Evolutionary conservation across 2,888 invertebrate species (phyloP), one percentile per base, ranked within the genome.

Genomic region (Lepidocyrtinus sp.): DNA sequence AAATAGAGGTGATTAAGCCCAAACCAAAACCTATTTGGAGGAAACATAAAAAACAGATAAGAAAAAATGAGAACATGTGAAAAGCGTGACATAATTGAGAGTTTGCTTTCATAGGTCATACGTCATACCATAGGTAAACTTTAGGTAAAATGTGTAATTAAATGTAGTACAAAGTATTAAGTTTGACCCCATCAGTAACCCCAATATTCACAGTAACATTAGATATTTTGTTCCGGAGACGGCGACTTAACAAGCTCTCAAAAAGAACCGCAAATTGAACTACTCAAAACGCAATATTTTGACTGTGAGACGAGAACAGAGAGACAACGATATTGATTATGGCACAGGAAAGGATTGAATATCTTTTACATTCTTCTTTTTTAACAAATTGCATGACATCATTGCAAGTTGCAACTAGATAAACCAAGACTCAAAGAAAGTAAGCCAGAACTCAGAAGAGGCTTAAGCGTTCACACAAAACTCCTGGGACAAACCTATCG

Each of bases 181-280:
- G 50, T 50, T 50, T 50, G 50, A 50, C 36, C 36, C 12, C 12
- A 36, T 36, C 5, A 12, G 36, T 36, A 36, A 36, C 50, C 50
- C 50, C 50, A 2, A 50, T 50, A 50, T 50, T 50, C 50, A 12
- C 50, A 50, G 50, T 50, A 50, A 50, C 50, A 50, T 50, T 50
- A 50, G n/a, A 50, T 50, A 50, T 50, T 50, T 50, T 50, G 17
- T 50, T 12, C 15, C 2, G 15, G 50, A 50, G 50, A 50, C 50
- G 2, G 5, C n/a, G n/a, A 12, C 17, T 50, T 17, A 50, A n/a
- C n/a, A n/a, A n/a, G 15, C 15, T 50, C 50, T 50, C 50, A 50
- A 50, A 36, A 50, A 50, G 50, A 2, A 12, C 50, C 50, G 50
- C n/a, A n/a, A n/a, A n/a, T n/a, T n/a, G n/a, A n/a, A n/a, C n/a